These are phyloP conservation scores for Mamestra brassicae DNA, from an alignment of 2,888 invertebrate genomes.

Conservation along the genomic window DNA sequence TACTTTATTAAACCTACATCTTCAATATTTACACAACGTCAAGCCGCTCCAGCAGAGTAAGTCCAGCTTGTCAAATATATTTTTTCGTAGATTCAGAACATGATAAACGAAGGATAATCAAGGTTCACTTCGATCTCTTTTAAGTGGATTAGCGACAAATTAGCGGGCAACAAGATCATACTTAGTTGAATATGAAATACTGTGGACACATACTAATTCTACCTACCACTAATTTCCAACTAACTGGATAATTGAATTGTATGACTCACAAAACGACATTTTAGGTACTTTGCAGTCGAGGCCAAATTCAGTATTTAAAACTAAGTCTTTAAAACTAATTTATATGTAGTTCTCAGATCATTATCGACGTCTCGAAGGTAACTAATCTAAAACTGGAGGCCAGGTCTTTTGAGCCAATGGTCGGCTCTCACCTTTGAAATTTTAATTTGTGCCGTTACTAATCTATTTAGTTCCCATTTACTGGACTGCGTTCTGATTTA, in stretches of 20 bases:
- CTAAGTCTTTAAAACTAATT: constrained; percentile 1
- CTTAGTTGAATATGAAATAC: background rate
- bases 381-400: constrained; percentile 9
- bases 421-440: constrained; percentile 24
- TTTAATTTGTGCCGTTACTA: constrained; percentile 41
- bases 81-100: background rate
- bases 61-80: background rate
- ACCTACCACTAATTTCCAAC: background rate
- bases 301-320: constrained; percentile 11
- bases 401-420: constrained; percentile 26
- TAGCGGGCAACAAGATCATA: background rate
- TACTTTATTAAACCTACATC: no score
- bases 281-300: constrained; percentile 2
- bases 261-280: constrained; percentile 2
- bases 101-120: background rate
- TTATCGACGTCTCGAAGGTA: constrained; percentile 19
- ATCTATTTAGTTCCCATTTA: constrained; percentile 44
- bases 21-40: no score
- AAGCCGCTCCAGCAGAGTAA: no score
- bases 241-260: no score
- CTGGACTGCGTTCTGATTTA: constrained; percentile 2
- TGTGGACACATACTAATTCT: background rate
- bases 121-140: background rate
- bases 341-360: constrained; percentile 21
- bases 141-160: background rate